These are phyloP conservation scores for Leuciscus waleckii DNA, from an alignment of 2,797 vertebrate species.

Conservation along the genomic window DNA sequence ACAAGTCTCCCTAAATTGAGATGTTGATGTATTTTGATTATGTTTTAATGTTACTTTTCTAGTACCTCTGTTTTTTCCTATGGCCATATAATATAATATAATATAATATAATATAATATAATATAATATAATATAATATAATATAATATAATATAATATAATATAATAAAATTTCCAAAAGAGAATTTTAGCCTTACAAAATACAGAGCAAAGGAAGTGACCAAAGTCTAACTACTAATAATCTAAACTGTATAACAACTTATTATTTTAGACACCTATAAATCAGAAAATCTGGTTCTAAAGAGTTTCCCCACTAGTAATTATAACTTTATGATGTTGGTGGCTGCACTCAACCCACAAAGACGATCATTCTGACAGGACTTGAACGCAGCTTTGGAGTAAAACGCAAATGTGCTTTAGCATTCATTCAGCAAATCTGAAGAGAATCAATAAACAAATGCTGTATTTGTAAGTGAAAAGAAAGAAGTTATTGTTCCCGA, in stretches of 20 bases:
- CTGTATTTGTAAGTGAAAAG: slow-evolving; percentile 8
- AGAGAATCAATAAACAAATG: slow-evolving; percentile 24
- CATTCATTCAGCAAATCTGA: background rate
- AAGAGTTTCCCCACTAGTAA: background rate
- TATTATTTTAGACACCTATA: background rate
- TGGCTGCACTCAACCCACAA: background rate
- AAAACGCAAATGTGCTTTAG: slow-evolving; percentile 8
- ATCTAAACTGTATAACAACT: background rate
- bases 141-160: too few species aligned
- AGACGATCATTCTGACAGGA: background rate
- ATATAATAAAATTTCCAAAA: background rate
- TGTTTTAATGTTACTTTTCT: background rate
- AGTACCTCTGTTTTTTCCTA: background rate
- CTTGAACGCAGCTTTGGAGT: background rate
- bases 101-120: too few species aligned
- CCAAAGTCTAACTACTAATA: background rate
- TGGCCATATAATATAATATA: too few species aligned
- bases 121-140: too few species aligned
- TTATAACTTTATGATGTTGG: background rate
- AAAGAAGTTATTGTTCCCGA: slow-evolving; percentile 24
- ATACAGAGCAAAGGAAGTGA: background rate
- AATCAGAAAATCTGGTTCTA: background rate
- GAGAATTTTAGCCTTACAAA: background rate
- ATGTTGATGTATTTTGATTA: background rate
- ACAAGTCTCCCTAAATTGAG: background rate